These are phyloP conservation scores for Sinocyclocheilus rhinocerous DNA, from an alignment of 2,113 vertebrate genomes.

Conservation along the genomic window DNA sequence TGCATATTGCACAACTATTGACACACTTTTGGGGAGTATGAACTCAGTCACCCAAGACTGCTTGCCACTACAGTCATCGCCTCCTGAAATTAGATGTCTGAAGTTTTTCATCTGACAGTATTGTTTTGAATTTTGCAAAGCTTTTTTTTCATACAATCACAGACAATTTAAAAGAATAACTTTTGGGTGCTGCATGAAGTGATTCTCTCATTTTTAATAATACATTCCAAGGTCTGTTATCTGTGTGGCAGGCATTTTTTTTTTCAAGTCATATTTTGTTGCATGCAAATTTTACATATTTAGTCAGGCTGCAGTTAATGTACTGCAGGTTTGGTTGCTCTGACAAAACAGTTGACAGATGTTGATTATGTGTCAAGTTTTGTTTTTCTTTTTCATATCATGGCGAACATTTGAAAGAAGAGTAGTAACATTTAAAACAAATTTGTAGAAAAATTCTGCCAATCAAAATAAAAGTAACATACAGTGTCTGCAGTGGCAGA, in stretches of 20 bases:
- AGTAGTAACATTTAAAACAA: not conserved
- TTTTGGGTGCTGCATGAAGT: too few species aligned
- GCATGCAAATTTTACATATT: not conserved
- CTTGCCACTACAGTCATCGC: not conserved
- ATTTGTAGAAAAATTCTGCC: too few species aligned
- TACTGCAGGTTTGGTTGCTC: not conserved
- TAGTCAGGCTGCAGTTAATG: not conserved
- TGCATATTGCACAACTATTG: conserved; percentile 62
- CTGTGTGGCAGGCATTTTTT: not conserved
- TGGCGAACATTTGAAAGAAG: not conserved
- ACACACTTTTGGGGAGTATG: conserved; percentile 48
- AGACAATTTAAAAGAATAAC: not conserved
- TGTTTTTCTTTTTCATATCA: not conserved
- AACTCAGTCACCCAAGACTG: conserved; percentile 23
- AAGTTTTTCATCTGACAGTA: too few species aligned
- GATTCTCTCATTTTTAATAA: too few species aligned
- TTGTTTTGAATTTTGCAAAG: too few species aligned
- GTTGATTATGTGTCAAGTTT: not conserved
- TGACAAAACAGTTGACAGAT: not conserved
- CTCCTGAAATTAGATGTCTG: not conserved
- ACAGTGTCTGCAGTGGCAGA: not conserved
- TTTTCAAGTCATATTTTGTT: not conserved
- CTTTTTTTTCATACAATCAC: not conserved
- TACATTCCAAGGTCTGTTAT: not conserved
- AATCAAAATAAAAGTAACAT: not conserved